These are phyloP conservation scores for Epistrophella euchroma DNA, from an alignment of 2,888 invertebrate genomes.

Conservation along the genomic window DNA sequence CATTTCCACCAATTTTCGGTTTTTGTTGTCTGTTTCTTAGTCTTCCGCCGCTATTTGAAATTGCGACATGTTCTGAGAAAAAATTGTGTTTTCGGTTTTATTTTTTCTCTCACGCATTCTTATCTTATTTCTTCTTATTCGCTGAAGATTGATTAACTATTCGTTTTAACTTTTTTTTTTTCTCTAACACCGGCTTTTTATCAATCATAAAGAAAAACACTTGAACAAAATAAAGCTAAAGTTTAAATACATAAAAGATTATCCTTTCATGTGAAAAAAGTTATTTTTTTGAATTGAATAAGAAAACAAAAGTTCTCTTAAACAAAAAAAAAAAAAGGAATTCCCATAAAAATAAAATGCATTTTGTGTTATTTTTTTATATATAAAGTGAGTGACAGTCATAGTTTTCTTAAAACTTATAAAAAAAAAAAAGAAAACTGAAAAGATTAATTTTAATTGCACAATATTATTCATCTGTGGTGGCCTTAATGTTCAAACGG, in stretches of 20 bases:
- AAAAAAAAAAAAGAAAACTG: constrained; percentile 4
- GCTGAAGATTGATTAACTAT: not conserved
- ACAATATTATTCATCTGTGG: constrained; percentile 54
- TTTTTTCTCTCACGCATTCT: not conserved
- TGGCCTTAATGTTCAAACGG: constrained; percentile 51
- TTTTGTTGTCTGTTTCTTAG: constrained; percentile 71
- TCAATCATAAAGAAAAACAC: not conserved
- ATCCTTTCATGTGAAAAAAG: constrained; percentile 11
- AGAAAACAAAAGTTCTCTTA: not conserved
- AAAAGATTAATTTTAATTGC: constrained; percentile 44
- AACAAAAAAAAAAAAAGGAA: not conserved
- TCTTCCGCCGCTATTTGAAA: constrained; percentile 69
- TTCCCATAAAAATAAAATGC: constrained; percentile 19
- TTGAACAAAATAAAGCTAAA: constrained; percentile 12
- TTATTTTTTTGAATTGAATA: constrained; percentile 7
- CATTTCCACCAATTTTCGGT: constrained; percentile 28
- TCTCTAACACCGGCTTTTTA: constrained; percentile 16
- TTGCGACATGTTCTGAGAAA: constrained; percentile 65
- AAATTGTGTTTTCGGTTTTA: constrained; percentile 12
- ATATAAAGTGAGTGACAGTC: constrained; percentile 55
- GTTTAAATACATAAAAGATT: not conserved
- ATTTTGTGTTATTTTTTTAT: constrained; percentile 28
- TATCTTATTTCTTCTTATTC: constrained; percentile 26
- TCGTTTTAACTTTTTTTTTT: not conserved
- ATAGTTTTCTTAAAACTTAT: constrained; percentile 1